Evolutionary conservation across 2,888 invertebrate species (phyloP).

Genomic region (Ormyrus pomaceus): DNA sequence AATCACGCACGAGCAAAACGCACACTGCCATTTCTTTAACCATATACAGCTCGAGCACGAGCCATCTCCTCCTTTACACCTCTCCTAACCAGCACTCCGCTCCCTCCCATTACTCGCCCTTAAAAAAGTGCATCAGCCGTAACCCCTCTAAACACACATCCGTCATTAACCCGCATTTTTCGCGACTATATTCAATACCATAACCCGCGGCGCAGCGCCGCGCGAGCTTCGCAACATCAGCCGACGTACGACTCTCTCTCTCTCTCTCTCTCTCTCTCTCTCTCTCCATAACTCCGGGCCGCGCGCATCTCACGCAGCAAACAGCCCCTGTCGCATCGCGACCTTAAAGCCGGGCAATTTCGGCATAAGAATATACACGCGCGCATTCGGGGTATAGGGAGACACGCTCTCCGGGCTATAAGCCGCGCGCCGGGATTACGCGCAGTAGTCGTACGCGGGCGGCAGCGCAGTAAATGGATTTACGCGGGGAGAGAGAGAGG

Average conservation of each 20-base stretch:
- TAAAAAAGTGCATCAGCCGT: too few species aligned
- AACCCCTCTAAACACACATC: too few species aligned
- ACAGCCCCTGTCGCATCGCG: not conserved
- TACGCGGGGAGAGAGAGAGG: conserved; percentile 24
- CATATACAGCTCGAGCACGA: too few species aligned
- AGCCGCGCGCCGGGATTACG: conserved; percentile 2
- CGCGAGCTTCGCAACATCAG: not conserved
- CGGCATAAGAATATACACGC: conserved; percentile 16
- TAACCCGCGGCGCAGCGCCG: not conserved
- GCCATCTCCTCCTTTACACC: too few species aligned
- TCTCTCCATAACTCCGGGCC: too few species aligned
- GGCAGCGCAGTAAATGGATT: conserved; percentile 55
- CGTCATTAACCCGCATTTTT: not conserved
- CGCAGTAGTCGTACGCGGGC: conserved; percentile 27
- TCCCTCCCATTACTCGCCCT: too few species aligned
- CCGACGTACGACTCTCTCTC: not conserved
- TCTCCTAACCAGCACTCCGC: too few species aligned
- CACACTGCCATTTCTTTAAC: too few species aligned
- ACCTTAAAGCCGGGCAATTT: conserved; percentile 17
- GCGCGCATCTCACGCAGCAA: too few species aligned
- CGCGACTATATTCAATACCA: not conserved
- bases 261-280: too few species aligned
- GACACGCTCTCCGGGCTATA: not conserved
- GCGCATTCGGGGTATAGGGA: not conserved
- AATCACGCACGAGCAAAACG: too few species aligned